Evolutionary conservation across 1,140 invertebrate genomes (phyloP).

Genomic region (Drosophila burlai): DNA sequence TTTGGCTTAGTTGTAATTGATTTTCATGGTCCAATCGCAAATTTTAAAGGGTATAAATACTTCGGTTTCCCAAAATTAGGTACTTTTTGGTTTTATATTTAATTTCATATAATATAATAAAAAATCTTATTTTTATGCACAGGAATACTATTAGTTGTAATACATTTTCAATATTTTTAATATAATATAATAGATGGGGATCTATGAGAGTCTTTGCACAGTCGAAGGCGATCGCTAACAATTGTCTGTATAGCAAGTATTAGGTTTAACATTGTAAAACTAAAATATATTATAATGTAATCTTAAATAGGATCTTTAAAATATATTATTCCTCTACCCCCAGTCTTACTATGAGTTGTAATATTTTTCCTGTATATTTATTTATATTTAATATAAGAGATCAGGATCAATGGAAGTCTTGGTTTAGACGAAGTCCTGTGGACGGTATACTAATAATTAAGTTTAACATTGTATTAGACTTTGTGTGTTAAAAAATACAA

Average conservation of each 20-base stretch:
- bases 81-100: too few species aligned
- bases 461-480: too few species aligned
- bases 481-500: too few species aligned
- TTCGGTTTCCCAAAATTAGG: too few species aligned
- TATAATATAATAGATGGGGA: neutral
- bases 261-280: neutral
- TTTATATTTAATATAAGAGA: neutral
- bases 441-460: too few species aligned
- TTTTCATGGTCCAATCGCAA: too few species aligned
- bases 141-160: neutral
- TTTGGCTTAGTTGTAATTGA: too few species aligned
- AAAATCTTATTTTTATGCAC: neutral
- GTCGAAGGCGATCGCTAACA: neutral
- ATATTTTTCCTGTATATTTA: too few species aligned
- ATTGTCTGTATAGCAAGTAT: too few species aligned
- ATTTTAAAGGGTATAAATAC: too few species aligned
- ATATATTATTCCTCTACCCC: neutral
- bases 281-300: neutral
- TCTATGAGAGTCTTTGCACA: neutral
- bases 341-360: too few species aligned
- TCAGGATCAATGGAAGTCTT: neutral
- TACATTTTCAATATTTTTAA: neutral
- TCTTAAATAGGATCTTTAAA: neutral
- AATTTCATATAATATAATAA: neutral
- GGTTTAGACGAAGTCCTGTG: too few species aligned